Base-by-base conservation (phyloP, 1,140 invertebrate species). In the Meteorus sp. region DNA sequence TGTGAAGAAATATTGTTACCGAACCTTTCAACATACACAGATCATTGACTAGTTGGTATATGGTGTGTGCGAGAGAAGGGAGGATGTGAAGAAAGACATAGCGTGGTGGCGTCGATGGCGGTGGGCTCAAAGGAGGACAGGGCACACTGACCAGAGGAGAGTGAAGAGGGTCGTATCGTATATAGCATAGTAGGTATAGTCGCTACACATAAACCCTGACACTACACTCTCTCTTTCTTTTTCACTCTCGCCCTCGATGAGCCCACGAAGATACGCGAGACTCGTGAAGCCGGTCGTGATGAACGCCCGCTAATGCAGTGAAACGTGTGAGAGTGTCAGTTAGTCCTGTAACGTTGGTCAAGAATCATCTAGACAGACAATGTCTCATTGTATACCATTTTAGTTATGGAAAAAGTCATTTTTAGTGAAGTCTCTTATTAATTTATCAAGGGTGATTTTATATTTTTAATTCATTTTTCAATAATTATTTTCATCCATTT, bases 251-350 rank as follows among this genome's bases (percentile, higher is more conserved):
- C 35, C 3, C 15, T 15, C 35, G 15, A 39, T 29, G 9, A 39
- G 35, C 35, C 35, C 3, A 8, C n/a, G n/a, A n/a, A n/a, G n/a
- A n/a, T n/a, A n/a, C n/a, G n/a, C n/a, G n/a, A n/a, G n/a, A n/a
- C n/a, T n/a, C n/a, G n/a, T n/a, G n/a, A n/a, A n/a, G n/a, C 35
- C 13, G 8, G 35, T 11, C 35, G 35, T 4, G 8, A 39, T 11
- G 3, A 4, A 13, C 35, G 35, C 4, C n/a, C 15, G 15, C 35
- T 39, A 39, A 39, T 39, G 35, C 35, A 11, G 35, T 39, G 35
- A 39, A 39, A n/a, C 35, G 35, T n/a, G 35, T n/a, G n/a, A n/a
- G n/a, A n/a, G n/a, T 39, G 35, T 39, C 35, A 39, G 35, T 39
- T 39, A 13, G 15, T 7, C 15, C 35, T 3, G 15, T n/a, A 39